Conservation (phyloP, 2,113 vertebrate genomes). For the Misgurnus mizolepis region DNA sequence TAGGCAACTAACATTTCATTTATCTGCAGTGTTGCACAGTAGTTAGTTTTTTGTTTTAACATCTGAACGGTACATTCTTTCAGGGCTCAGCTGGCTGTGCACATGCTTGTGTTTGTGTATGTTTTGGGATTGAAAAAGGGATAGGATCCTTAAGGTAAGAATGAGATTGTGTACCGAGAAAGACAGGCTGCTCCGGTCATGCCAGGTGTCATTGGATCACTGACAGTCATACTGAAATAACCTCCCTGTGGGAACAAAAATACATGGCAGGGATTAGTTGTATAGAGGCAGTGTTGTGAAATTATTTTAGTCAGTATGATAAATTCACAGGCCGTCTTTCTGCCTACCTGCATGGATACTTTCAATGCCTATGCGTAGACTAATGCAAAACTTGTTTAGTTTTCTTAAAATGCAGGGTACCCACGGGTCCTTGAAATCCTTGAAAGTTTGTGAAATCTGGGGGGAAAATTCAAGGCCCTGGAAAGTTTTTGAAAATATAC, state of each 20-base stretch:
- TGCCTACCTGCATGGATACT: background rate
- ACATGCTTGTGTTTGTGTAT: background rate
- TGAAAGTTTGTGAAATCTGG: too few species aligned
- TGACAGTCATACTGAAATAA: constrained; percentile 15
- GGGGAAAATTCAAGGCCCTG: too few species aligned
- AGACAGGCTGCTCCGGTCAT: background rate
- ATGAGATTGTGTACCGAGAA: constrained; percentile 1
- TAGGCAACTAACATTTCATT: background rate
- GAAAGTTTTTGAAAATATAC: too few species aligned
- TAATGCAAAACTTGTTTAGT: background rate
- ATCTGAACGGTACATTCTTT: background rate
- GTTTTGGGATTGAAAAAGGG: background rate
- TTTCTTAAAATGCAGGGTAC: background rate
- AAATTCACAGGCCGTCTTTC: background rate
- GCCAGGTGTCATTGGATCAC: constrained; percentile 1
- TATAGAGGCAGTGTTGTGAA: background rate
- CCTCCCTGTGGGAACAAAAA: background rate
- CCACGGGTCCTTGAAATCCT: too few species aligned
- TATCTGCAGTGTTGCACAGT: background rate
- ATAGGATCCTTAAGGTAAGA: background rate
- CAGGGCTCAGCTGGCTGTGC: background rate
- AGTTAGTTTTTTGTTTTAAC: background rate
- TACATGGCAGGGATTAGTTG: background rate
- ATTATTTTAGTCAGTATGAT: background rate
- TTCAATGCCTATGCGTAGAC: background rate